Evolutionary conservation across 2,113 vertebrate genomes (phyloP).

Genomic region (Pachycephala philippinensis): DNA sequence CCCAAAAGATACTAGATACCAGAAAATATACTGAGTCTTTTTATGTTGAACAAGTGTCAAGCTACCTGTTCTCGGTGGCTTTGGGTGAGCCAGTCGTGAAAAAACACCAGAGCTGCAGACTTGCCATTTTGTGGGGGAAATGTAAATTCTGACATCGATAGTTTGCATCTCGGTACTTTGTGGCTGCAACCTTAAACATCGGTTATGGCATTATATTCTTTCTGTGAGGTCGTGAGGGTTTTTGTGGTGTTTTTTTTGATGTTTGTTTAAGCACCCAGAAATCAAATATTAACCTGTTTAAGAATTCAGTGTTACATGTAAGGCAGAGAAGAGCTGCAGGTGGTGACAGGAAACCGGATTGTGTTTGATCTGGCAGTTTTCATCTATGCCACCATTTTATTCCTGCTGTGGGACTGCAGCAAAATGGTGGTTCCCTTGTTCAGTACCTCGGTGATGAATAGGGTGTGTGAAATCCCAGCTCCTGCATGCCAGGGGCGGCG

Average conservation of each 20-base stretch:
- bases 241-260: neutral
- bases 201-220: neutral
- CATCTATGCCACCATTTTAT: slow-evolving; percentile 63
- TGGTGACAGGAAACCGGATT: slow-evolving; percentile 44
- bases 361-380: slow-evolving; percentile 64
- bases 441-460: neutral
- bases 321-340: slow-evolving; percentile 57
- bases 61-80: neutral
- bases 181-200: neutral
- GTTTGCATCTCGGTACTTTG: neutral
- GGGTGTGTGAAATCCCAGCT: slow-evolving; percentile 13
- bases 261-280: slow-evolving; percentile 38
- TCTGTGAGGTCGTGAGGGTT: neutral
- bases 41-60: neutral
- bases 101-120: neutral
- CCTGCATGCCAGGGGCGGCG: neutral
- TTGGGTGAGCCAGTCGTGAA: neutral
- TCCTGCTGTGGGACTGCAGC: slow-evolving; percentile 45
- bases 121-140: neutral
- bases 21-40: neutral
- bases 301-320: slow-evolving; percentile 47
- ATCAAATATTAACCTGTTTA: slow-evolving; percentile 62
- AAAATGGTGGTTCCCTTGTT: slow-evolving; percentile 62
- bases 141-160: neutral
- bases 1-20: neutral